Evolutionary conservation across 1,140 invertebrate genomes (phyloP).

Genomic region (Mylabris phalerata): DNA sequence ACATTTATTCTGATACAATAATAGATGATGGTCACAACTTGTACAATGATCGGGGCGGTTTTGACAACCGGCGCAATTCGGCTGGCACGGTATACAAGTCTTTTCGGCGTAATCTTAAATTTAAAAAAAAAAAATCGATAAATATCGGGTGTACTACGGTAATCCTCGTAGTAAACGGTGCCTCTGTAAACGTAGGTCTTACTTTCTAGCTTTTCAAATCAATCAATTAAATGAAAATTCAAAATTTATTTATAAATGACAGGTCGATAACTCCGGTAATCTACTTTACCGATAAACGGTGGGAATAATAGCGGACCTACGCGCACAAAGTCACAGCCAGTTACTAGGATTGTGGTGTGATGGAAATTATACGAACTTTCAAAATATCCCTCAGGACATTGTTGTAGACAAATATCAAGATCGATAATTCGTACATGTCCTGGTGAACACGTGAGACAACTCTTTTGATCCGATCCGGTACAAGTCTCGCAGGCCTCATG

Average conservation of each 20-base stretch:
- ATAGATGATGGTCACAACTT: conserved; percentile 74
- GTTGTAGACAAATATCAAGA: conserved; percentile 71
- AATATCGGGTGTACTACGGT: not conserved
- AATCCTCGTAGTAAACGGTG: no score
- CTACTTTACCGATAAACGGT: no score
- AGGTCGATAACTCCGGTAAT: no score
- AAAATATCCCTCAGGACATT: conserved; percentile 80
- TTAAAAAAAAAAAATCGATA: not conserved
- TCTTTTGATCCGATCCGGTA: conserved; percentile 73
- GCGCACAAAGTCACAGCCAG: no score
- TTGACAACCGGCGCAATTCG: conserved; percentile 74
- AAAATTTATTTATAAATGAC: no score
- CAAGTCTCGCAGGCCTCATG: conserved; percentile 80
- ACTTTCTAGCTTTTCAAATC: no score
- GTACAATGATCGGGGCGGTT: conserved; percentile 73
- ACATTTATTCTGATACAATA: conserved; percentile 73
- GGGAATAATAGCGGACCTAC: no score
- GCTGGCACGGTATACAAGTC: conserved; percentile 70
- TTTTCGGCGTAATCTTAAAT: conserved; percentile 58
- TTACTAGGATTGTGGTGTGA: no score
- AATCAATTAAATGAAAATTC: no score
- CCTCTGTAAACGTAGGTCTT: no score
- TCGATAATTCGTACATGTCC: conserved; percentile 71
- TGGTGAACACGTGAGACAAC: conserved; percentile 72
- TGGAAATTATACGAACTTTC: conserved; percentile 51